Conservation (phyloP, 2,113 vertebrate genomes). For the Taxidea taxus region DNA sequence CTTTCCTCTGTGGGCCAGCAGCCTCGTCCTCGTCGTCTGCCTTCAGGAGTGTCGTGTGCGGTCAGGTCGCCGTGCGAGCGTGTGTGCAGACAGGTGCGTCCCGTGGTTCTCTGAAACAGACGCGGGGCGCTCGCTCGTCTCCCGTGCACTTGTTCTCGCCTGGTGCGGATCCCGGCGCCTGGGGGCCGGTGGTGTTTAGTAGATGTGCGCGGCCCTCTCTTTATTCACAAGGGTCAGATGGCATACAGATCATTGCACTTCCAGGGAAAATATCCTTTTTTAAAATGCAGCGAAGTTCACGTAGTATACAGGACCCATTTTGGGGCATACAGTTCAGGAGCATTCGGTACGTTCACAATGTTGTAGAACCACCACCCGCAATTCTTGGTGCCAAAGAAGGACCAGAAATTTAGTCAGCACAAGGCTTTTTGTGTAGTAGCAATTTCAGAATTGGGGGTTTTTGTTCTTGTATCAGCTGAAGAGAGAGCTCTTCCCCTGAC, state of each 20-base stretch:
- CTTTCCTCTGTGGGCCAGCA: fast-evolving
- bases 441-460: background rate
- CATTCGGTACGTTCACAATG: fast-evolving
- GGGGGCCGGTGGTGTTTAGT: background rate
- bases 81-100: fast-evolving
- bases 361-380: fast-evolving
- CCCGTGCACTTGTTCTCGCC: fast-evolving
- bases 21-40: too few relatives aligned
- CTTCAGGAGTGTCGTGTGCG: fast-evolving
- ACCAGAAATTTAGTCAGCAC: background rate
- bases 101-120: fast-evolving
- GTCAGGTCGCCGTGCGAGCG: fast-evolving
- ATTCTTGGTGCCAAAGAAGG: fast-evolving
- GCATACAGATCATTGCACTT: fast-evolving
- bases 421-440: fast-evolving
- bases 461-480: background rate
- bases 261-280: background rate
- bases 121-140: fast-evolving
- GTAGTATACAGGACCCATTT: fast-evolving
- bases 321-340: fast-evolving
- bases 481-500: background rate
- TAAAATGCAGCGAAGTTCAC: background rate
- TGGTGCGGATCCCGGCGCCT: background rate
- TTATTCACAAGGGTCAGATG: fast-evolving
- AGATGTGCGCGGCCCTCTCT: fast-evolving